Conservation (phyloP, 2,797 vertebrate genomes). For the Masticophis lateralis region DNA sequence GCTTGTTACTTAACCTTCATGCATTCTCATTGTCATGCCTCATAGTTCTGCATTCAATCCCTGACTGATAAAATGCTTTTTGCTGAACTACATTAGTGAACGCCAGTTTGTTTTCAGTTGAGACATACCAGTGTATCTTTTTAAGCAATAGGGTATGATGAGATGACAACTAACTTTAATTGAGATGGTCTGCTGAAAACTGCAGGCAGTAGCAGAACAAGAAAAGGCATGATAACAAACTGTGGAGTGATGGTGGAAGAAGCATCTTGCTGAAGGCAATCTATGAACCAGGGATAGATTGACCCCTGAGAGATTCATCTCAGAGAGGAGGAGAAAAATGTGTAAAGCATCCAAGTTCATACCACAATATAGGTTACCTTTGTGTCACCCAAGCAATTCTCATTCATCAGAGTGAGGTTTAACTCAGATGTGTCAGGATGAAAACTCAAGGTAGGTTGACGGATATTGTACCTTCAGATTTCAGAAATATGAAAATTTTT, state of each 20-base stretch:
- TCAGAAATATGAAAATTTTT: conserved; percentile 30
- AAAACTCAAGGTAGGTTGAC: conserved; percentile 67
- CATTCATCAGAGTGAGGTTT: conserved; percentile 64
- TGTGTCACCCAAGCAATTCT: conserved; percentile 33
- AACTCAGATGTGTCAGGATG: conserved; percentile 54
- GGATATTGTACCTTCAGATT: conserved; percentile 25
- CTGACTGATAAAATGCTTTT: conserved; percentile 50
- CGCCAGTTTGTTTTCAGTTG: conserved; percentile 15
- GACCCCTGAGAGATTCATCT: background rate
- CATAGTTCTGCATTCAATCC: conserved; percentile 48
- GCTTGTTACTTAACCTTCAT: conserved; percentile 44
- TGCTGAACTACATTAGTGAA: conserved; percentile 21
- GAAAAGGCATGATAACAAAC: conserved; percentile 52
- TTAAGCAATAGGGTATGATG: conserved; percentile 4
- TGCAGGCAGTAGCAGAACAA: conserved; percentile 30
- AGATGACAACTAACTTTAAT: background rate
- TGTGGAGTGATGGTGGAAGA: background rate
- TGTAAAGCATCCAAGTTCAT: conserved; percentile 47
- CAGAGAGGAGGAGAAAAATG: background rate
- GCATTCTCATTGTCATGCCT: conserved; percentile 29
- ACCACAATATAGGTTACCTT: conserved; percentile 54
- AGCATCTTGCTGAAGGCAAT: conserved; percentile 24
- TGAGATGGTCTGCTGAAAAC: conserved; percentile 52
- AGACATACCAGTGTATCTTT: conserved; percentile 37
- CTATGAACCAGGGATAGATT: conserved; percentile 11